Conservation (phyloP, 2,888 invertebrate species). For the Lasioglossum morio region DNA sequence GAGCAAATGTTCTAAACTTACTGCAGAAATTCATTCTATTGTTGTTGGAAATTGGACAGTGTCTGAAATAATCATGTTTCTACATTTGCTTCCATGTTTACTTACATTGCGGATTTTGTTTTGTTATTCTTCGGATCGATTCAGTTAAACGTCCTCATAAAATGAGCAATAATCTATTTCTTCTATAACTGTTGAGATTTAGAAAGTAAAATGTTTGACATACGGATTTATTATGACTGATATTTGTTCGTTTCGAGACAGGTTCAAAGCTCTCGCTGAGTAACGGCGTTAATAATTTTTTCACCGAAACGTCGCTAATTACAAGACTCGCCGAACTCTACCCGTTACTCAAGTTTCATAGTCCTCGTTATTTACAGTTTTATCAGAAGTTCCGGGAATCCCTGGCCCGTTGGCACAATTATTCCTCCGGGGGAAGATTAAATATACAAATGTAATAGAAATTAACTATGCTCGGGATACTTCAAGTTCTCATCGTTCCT, state of each 20-base stretch:
- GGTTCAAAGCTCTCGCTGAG: background rate
- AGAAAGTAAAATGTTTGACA: background rate
- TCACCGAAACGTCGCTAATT: conserved; percentile 36
- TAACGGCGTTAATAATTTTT: conserved; percentile 29
- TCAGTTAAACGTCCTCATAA: no score
- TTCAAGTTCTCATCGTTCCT: conserved; percentile 39
- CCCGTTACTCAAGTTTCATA: conserved; percentile 13
- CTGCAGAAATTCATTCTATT: background rate
- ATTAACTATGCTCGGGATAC: conserved; percentile 56
- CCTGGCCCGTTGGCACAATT: conserved; percentile 42
- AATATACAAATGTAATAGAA: conserved; percentile 61
- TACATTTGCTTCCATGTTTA: background rate
- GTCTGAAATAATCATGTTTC: background rate
- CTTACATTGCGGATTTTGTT: background rate
- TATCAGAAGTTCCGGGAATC: conserved; percentile 49
- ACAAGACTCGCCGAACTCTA: conserved; percentile 8
- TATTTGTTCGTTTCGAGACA: background rate
- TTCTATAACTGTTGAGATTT: no score
- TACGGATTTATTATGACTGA: background rate
- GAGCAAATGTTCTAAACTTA: background rate
- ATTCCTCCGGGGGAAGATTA: conserved; percentile 51
- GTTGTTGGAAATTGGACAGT: background rate
- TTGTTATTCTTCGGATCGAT: no score
- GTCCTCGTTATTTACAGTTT: conserved; percentile 54
- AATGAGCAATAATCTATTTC: background rate